Base-by-base conservation (phyloP, 2,888 invertebrate species). In the Eurytoma adleriae region DNA sequence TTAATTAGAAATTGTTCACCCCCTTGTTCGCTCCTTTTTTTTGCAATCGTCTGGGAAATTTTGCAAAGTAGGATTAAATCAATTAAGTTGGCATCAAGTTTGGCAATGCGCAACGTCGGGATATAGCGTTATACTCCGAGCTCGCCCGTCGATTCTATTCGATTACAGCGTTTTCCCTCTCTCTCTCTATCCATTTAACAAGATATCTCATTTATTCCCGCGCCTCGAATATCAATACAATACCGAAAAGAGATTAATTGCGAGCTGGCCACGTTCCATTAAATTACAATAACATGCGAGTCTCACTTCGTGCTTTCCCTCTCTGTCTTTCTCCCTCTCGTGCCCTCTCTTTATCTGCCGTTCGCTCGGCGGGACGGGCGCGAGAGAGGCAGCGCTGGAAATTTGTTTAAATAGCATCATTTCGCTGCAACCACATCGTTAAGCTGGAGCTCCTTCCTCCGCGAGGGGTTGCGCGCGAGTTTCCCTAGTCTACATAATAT, bases 171-270 rank as follows among this genome's bases (percentile, higher is more conserved):
- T 79, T 75, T 76, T 79, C 83, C 70, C 40, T 48, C 68, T 59
- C 56, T 12, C 59, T 64, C 73, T 52, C 61, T 30, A 76, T 56
- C 56, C 61, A 48, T 74, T 81, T 78, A 78, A 81, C 78, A 67
- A 78, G 78, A 74, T 81, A 75, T 81, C 71, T 78, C 81, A 74
- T 78, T 74, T 81, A 78, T 81, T 78, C 78, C 70, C 59, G 70
- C 67, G 71, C 66, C 59, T 59, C 69, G 77, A 80, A 77, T 77
- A 80, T 80, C 80, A 80, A 80, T 80, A 69, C 62, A 61, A 76
- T 56, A 27, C 72, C 68, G 24, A 77, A 77, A 77, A 62, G 80
- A 80, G 72, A 80, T 77, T 80, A 80, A 77, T 77, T 30, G 76
- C 77, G 69, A 62, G 56, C 68, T 20, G 56, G 40, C 69, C 76